Evolutionary conservation across 2,888 invertebrate species (phyloP), one percentile per base, ranked within the genome.

Genomic region (Neoascia interrupta): DNA sequence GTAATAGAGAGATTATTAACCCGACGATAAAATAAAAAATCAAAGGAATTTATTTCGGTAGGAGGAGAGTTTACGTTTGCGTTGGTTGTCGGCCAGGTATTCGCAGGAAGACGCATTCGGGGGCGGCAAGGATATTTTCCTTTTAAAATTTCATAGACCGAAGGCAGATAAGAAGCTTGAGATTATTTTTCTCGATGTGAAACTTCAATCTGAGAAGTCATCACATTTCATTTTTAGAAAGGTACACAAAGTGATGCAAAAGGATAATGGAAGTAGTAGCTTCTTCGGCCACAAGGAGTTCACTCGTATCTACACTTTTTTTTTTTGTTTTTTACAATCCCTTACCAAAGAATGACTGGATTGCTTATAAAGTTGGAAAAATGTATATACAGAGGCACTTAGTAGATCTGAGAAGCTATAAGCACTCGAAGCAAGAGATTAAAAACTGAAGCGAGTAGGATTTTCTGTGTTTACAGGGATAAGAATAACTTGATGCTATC

Each of bases 1-100:
- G 76, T 70, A 76, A 76, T 70, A 64, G 53, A 76, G 60, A 76
- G 76, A 76, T 76, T 76, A 72, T 76, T 76, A 70, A 76, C 76
- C 76, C 76, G 75, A 18, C 49, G 64, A 37, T 28, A 43, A 72
- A 72, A 64, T 58, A 64, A 23, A 28, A 53, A 72, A 64, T 76
- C 76, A 76, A 76, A 76, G 76, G 72, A 76, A 66, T 76, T 72
- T 70, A 37, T 51, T 64, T 37, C 37, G 51, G 51, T 23, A 43
- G 19, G 63, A 64, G 61, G 11, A 70, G 43, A 31, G 10, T 31
- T 31, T 4, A n/a, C 21, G 36, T n/a, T 2, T 23, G 41, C 18
- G 11, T 60, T 56, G 53, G 64, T 70, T 69, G 76, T 63, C 51
- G 63, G 37, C 75, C 4, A 26, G n/a, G n/a, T 26, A 58, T 75